Evolutionary conservation across 1,140 invertebrate species (phyloP).

Genomic region (Rhizoglyphus robini): DNA sequence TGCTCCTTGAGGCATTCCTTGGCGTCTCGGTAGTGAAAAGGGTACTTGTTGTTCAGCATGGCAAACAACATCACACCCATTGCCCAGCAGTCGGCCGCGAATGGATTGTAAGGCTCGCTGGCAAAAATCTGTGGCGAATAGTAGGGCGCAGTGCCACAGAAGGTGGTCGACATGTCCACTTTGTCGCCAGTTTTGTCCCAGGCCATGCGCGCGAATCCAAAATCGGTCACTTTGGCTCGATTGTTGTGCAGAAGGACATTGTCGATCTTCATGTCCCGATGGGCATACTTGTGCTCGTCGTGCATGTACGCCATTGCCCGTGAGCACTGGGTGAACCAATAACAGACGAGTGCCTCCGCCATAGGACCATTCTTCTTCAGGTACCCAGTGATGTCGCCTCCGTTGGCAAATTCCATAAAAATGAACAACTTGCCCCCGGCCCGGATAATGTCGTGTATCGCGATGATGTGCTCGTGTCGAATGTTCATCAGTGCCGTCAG

Average conservation of each 20-base stretch:
- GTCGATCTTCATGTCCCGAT: conserved; percentile 21
- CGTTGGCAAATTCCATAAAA: conserved; percentile 19
- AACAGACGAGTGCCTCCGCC: neutral
- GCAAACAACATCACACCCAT: conserved; percentile 30
- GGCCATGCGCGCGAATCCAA: conserved; percentile 4
- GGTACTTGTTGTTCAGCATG: conserved; percentile 31
- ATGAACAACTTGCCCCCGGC: conserved; percentile 16
- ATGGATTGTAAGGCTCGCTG: conserved; percentile 26
- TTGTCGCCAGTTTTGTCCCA: neutral
- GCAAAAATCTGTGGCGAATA: conserved; percentile 29
- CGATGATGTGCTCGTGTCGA: conserved; percentile 1
- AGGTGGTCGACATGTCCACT: conserved; percentile 23
- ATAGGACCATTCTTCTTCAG: conserved; percentile 18
- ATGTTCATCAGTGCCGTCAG: conserved; percentile 12
- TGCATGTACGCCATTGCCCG: conserved; percentile 17
- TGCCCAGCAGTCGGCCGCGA: conserved; percentile 28
- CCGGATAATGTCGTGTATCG: conserved; percentile 12
- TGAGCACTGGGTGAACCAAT: conserved; percentile 17
- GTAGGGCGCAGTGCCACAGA: conserved; percentile 27
- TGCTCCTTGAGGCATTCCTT: conserved; percentile 33
- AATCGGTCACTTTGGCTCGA: conserved; percentile 17
- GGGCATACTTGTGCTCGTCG: conserved; percentile 10
- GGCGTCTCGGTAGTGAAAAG: conserved; percentile 33
- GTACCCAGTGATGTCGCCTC: conserved; percentile 17
- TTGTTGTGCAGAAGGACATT: conserved; percentile 16